A percentile compares a stretch with the other conserved stretches of the same genome.
Evolutionary conservation across 2,888 invertebrate genomes (phyloP).

Genomic region (Athetis lepigone): DNA sequence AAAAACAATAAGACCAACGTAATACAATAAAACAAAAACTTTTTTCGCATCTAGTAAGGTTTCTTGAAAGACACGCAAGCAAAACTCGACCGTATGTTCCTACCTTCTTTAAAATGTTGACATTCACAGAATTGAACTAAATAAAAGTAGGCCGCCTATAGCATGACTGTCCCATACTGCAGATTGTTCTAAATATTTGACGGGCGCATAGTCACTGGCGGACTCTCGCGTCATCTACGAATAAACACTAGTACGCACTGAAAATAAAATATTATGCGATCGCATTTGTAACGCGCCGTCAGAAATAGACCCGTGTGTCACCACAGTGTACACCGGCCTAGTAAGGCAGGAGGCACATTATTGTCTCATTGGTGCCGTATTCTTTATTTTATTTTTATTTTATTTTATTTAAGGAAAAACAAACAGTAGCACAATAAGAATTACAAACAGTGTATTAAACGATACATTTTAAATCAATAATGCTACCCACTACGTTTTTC

Average conservation of each 20-base stretch:
- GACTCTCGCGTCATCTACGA: slow-evolving; percentile 78
- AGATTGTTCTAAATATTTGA: slow-evolving; percentile 74
- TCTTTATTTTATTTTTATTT: too few species aligned
- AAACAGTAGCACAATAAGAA: too few species aligned
- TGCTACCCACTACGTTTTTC: too few species aligned
- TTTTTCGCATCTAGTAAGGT: background rate
- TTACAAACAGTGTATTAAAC: too few species aligned
- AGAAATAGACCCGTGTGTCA: slow-evolving; percentile 84
- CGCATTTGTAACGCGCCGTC: slow-evolving; percentile 83
- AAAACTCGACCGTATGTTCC: background rate
- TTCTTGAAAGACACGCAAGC: slow-evolving; percentile 9
- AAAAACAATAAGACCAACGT: background rate
- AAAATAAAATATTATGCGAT: slow-evolving; percentile 89
- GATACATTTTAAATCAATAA: too few species aligned
- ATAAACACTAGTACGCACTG: slow-evolving; percentile 86
- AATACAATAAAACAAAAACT: background rate
- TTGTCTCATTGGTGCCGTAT: slow-evolving; percentile 52
- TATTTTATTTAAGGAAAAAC: too few species aligned
- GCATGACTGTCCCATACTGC: slow-evolving; percentile 53
- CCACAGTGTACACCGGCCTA: slow-evolving; percentile 69
- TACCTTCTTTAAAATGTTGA: slow-evolving; percentile 1
- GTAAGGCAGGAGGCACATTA: slow-evolving; percentile 58
- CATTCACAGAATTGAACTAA: slow-evolving; percentile 27
- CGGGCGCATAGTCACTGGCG: slow-evolving; percentile 66
- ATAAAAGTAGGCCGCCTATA: slow-evolving; percentile 40